Base-by-base conservation (phyloP, 2,888 invertebrate species). In the Leuctra nigra region DNA sequence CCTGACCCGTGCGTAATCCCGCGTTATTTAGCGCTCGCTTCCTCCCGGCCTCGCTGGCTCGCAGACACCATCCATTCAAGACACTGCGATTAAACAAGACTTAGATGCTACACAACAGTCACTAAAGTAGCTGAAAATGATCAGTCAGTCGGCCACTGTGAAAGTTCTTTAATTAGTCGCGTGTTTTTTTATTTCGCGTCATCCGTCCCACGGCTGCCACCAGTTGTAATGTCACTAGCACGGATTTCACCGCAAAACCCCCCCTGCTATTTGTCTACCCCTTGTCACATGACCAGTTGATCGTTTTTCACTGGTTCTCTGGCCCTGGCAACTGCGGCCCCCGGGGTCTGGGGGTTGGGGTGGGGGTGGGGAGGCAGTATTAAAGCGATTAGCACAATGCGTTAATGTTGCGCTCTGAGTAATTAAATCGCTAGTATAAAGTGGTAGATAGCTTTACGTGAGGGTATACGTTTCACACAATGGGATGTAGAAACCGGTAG, bases 341-440 rank as follows among this genome's bases (percentile, higher is more conserved):
- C 48, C 46, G 56, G 52, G 57, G 39, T 36, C 46, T 38, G 62
- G 58, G 59, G 53, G 29, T 39, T 55, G 55, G 55, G 52, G 56
- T 59, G 58, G 61, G 59, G 57, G 59, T 52, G 60, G 63, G 53
- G 62, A 63, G 62, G 58, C 63, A 63, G 64, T 63, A 64, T 65
- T 66, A 65, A 67, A 66, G 64, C 65, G 67, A 66, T 67, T 66
- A 66, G 64, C 57, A 63, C 61, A 63, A 63, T 55, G 65, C 64
- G 67, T 64, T 67, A 67, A 66, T 67, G 67, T 64, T 63, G 62
- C 61, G 64, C 64, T 54, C 58, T 58, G 59, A 63, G 65, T 65
- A 67, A 67, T 67, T 67, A 67, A 67, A 66, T 67, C 65, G 54
- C 47, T 48, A 41, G 54, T 59, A 59, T 53, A 47, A 53, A 57